Percentiles rank a stretch among this genome's conserved stretches.
Evolutionary conservation across 1,140 invertebrate species (phyloP).

Genomic region (Psilanteris sp.): DNA sequence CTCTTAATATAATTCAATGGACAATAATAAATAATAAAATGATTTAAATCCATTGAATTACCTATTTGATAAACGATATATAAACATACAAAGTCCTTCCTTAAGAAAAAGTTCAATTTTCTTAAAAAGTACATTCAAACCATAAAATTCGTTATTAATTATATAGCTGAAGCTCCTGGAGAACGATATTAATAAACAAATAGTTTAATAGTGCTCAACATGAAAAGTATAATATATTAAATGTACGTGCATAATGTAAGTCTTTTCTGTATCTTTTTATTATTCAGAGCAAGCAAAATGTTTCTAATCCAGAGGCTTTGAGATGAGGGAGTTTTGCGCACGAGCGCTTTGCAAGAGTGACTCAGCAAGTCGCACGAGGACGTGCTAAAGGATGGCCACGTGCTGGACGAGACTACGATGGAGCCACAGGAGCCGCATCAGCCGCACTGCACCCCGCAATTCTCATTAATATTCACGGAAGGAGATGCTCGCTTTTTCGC

Average conservation of each 20-base stretch:
- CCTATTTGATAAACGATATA: too few species aligned
- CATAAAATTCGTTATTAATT: too few species aligned
- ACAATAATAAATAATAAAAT: too few species aligned
- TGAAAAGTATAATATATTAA: conserved; percentile 33
- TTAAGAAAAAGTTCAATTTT: too few species aligned
- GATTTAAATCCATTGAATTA: too few species aligned
- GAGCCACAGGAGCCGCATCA: conserved; percentile 55
- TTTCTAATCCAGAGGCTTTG: conserved; percentile 53
- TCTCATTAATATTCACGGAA: conserved; percentile 76
- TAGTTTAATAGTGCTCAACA: conserved; percentile 20
- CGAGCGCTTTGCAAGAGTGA: conserved; percentile 63
- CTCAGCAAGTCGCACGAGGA: conserved; percentile 60
- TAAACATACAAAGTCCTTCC: too few species aligned
- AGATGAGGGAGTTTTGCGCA: conserved; percentile 65
- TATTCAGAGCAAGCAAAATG: conserved; percentile 62
- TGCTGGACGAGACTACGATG: conserved; percentile 61
- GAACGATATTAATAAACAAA: conserved; percentile 24
- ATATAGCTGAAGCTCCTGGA: not conserved
- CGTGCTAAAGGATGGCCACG: conserved; percentile 68
- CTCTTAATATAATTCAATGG: too few species aligned
- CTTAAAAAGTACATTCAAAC: too few species aligned
- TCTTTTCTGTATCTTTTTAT: conserved; percentile 47
- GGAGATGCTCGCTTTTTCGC: conserved; percentile 74
- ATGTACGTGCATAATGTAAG: conserved; percentile 42
- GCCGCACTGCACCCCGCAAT: conserved; percentile 64